Percentiles rank a stretch among this genome's conserved stretches.
phyloP scores from a whole-genome alignment of 2,888 invertebrate species.

The Acrobasis repandana region DNA sequence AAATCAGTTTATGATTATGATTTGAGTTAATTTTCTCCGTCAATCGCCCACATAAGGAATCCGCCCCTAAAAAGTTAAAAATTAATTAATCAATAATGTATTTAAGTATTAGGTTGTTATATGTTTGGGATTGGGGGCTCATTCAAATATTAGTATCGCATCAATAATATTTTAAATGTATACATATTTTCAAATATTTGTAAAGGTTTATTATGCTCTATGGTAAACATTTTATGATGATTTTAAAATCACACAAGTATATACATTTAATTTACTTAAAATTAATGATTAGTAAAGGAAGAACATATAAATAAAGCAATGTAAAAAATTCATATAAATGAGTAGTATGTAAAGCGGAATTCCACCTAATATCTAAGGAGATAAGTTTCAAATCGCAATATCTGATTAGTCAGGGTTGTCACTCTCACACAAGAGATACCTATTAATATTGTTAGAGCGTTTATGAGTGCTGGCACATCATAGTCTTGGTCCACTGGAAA shows the following conservation, averaged over 20 bases:
- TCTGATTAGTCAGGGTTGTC: constrained; percentile 51
- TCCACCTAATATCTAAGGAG: constrained; percentile 16
- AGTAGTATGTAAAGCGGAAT: constrained; percentile 16
- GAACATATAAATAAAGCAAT: neutral
- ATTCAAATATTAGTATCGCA: neutral
- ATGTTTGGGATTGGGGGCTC: neutral
- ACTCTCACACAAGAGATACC: constrained; percentile 75
- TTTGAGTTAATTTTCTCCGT: constrained; percentile 97
- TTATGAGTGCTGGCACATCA: constrained; percentile 88
- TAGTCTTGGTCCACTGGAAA: constrained; percentile 86
- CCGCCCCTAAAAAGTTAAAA: constrained; percentile 88
- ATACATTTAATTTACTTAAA: neutral
- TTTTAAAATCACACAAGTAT: no score
- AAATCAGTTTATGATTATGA: constrained; percentile 93
- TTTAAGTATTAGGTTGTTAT: neutral
- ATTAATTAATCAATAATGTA: neutral
- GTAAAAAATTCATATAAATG: neutral
- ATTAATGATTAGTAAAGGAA: neutral
- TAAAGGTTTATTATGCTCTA: neutral
- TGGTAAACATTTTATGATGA: neutral
- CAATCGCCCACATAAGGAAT: constrained; percentile 95
- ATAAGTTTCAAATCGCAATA: constrained; percentile 15
- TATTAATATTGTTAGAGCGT: constrained; percentile 87
- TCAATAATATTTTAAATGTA: neutral
- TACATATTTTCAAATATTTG: neutral